Base-by-base conservation (phyloP, 1,140 invertebrate species). In the Augochlora pura region DNA sequence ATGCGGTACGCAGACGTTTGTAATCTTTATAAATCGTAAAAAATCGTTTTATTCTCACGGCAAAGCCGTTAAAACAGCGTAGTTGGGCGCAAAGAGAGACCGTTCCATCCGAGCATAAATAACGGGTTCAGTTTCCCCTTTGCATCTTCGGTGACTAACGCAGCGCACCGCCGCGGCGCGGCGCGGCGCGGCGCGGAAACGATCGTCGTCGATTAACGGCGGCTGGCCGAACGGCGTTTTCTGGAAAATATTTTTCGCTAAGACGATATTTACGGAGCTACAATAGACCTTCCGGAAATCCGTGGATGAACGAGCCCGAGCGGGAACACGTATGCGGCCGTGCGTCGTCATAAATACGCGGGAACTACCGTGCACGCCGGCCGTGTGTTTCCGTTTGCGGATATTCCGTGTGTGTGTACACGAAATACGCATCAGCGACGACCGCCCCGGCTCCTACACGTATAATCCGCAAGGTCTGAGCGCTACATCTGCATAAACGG, bases 281-380 rank as follows among this genome's bases (percentile, higher is more conserved):
- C 42, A 42, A 63, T 52, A 52, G 42, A 39, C 8, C 54, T 69
- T 69, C 59, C 27, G 68, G 54, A 23, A 10, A 70, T n/a, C 38
- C 16, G 25, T 25, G 23, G 65, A 57, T 38, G 32, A 74, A 83
- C 57, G 42, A 9, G 25, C 21, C 2, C 12, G 5, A 14, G 32
- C 23, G 42, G 18, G 42, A n/a, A 54, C 25, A 10, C 27, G 39
- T 73, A 78, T 66, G 46, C 57, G 27, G 59, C 14, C 21, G 32
- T 65, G 32, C 57, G 63, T 68, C 71, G 66, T 65, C 75, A 83
- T 82, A 77, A 84, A 83, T 84, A 84, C 81, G 65, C 38, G 8
- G 60, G 10, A 77, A 59, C 81, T 57, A 54, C 32, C 68, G 39
- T 69, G 79, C 68, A 46, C 23, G 66, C 18, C 18, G 71, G 4